Evolutionary conservation across 2,113 vertebrate genomes (phyloP), one percentile per base, ranked within the genome.

Genomic region (Ochotona curzoniae): DNA sequence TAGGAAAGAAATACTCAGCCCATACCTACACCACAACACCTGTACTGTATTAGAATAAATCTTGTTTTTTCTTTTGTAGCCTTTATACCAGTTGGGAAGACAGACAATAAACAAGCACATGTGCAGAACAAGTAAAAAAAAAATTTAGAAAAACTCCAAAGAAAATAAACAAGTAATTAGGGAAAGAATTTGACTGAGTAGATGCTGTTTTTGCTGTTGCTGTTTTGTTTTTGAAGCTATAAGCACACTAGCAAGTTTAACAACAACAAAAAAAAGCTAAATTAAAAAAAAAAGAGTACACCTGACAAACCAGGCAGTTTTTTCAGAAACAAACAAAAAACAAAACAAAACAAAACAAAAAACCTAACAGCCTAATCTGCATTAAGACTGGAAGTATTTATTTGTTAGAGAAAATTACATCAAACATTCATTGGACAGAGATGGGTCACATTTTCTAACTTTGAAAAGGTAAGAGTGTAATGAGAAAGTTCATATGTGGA

Each of bases 61-160:
- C 44, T 51, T 5, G 7, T 5, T 10, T 64, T 1, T 79, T 91
- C 49, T 73, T 47, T 86, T 63, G 25, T 61, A 32, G 18, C 26
- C 44, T 73, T 23, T 18, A 69, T 32, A 76, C 18, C 66, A 78
- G 8, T 71, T 95, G 30, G 9, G 35, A 47, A 90, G 70, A 66
- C 1, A 93, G 17, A 57, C 14, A 83, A 61, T 83, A 74, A 70
- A 64, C 2, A 81, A 35, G 63, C 38, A 5, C 79, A 54, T 91
- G 63, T 88, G 49, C n/a, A 89, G n/a, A 81, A 76, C 32, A 81
- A 63, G 26, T 78, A 64, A 81, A 81, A 57, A n/a, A n/a, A n/a
- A n/a, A n/a, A n/a, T n/a, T n/a, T 75, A 28, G 20, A 85, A 86
- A 89, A 60, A 18, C 1, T 30, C 9, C 15, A 90, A 70, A 83